These are phyloP conservation scores for Vicugna pacos DNA, from an alignment of 2,113 vertebrate species.

Conservation along the genomic window DNA sequence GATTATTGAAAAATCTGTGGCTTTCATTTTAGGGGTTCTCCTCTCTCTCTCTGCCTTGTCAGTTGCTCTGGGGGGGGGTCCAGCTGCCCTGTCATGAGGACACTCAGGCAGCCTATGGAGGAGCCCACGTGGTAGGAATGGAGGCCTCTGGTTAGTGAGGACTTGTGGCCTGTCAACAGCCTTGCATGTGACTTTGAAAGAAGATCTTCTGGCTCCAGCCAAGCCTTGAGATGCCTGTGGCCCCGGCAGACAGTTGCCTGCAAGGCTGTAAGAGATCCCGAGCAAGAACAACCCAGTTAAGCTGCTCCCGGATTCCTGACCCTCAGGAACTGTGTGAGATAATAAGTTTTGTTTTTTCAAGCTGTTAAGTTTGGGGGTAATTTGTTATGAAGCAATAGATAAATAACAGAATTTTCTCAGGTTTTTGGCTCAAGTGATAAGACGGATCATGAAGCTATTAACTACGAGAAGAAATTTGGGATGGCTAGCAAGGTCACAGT, in stretches of 20 bases:
- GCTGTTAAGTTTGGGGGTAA: background rate
- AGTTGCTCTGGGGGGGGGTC: background rate
- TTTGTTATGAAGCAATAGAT: background rate
- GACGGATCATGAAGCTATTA: background rate
- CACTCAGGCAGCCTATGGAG: background rate
- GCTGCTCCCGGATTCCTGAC: background rate
- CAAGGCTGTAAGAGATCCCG: background rate
- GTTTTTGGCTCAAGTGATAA: constrained; percentile 17
- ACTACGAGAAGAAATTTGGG: background rate
- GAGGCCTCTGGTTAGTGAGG: background rate
- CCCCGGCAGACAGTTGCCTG: background rate
- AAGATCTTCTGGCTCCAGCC: background rate
- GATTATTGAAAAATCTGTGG: background rate
- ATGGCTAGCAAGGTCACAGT: background rate
- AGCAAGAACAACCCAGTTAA: background rate
- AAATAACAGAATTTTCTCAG: constrained; percentile 34
- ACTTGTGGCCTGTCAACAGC: background rate
- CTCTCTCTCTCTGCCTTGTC: background rate
- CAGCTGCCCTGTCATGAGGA: background rate
- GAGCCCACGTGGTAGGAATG: background rate
- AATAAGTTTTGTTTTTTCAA: background rate
- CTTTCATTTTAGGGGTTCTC: background rate
- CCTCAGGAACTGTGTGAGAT: background rate
- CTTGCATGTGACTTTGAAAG: background rate
- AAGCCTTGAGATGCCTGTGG: background rate